phyloP scores from a whole-genome alignment of 2,113 vertebrate species.

The Setophaga kirtlandii region DNA sequence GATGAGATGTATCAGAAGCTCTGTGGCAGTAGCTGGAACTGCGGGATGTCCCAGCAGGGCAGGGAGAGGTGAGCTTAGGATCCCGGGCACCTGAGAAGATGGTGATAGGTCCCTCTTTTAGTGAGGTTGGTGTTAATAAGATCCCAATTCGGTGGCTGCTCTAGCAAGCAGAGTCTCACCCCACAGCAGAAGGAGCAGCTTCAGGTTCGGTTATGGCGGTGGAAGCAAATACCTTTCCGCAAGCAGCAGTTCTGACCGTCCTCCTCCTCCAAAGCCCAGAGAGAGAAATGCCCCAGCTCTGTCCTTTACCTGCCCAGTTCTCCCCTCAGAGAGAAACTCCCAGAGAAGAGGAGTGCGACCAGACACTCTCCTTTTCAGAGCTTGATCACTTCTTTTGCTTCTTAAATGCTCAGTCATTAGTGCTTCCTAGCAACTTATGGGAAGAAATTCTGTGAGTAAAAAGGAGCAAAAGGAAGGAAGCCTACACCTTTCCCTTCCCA shows the following conservation, averaged over 20 bases:
- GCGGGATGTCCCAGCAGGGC: background rate
- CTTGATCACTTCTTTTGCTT: background rate
- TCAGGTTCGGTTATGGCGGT: background rate
- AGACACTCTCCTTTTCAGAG: background rate
- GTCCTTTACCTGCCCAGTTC: background rate
- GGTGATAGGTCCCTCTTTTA: background rate
- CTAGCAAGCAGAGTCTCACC: background rate
- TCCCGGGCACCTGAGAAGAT: background rate
- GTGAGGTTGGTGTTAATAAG: background rate
- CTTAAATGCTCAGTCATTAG: background rate
- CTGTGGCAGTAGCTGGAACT: background rate
- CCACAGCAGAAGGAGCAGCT: background rate
- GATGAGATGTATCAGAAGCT: background rate
- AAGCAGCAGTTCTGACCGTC: background rate
- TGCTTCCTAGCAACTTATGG: background rate
- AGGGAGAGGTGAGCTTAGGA: background rate
- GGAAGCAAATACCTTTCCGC: background rate
- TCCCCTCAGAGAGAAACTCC: background rate
- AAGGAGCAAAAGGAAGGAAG: background rate
- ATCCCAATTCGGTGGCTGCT: background rate
- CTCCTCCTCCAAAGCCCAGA: background rate
- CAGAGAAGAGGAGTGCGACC: background rate
- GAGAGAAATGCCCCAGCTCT: background rate
- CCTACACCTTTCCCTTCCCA: too few relatives aligned
- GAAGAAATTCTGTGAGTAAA: background rate